Percentiles rank a stretch among this genome's conserved stretches.
Conservation (phyloP, 2,888 invertebrate species). For the Polydrusus tereticollis region DNA sequence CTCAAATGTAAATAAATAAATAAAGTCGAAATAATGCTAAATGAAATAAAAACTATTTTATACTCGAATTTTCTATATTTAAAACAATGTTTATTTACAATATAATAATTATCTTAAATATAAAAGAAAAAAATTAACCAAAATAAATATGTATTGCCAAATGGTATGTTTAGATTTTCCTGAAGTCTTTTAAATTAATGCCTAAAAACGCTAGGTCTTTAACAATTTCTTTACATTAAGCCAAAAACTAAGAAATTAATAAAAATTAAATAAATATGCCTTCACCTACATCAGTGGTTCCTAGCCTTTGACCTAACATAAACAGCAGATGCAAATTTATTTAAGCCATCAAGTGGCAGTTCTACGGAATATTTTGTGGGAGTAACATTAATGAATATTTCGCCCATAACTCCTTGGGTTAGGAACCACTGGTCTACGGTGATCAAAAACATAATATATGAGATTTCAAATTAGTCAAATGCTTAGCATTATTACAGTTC, state of each 20-base stretch:
- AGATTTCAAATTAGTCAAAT: slow-evolving; percentile 12
- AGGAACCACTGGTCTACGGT: no score
- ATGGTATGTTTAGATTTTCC: slow-evolving; percentile 3
- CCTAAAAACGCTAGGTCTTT: not conserved
- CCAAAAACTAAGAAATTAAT: not conserved
- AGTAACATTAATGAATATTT: no score
- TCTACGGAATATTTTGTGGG: no score
- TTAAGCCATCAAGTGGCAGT: no score
- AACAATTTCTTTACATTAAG: not conserved
- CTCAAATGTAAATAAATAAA: no score
- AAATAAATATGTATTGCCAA: slow-evolving; percentile 30
- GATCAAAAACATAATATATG: not conserved
- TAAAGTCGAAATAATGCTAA: no score
- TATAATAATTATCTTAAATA: slow-evolving; percentile 24
- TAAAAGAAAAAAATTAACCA: slow-evolving; percentile 1
- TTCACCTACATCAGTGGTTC: no score
- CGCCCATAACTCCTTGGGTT: no score
- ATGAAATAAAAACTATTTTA: no score
- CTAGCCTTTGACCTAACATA: no score
- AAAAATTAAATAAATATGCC: not conserved
- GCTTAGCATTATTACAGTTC: slow-evolving; percentile 16
- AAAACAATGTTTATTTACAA: slow-evolving; percentile 29
- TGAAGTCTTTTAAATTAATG: not conserved
- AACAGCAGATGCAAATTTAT: no score
- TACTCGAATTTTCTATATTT: not conserved